Evolutionary conservation across 2,113 vertebrate genomes (phyloP).

Genomic region (Marmota flaviventris): DNA sequence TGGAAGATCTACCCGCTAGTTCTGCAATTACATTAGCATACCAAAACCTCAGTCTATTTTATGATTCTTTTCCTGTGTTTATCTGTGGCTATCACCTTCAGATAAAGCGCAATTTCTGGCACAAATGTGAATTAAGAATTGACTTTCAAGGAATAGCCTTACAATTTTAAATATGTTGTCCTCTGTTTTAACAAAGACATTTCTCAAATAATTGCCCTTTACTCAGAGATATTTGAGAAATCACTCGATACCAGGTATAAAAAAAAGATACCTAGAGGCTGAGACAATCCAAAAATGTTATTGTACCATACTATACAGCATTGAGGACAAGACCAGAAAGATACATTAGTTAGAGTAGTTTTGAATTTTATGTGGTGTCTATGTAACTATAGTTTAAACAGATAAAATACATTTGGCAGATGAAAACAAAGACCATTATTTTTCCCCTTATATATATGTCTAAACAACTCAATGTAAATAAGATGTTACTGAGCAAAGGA

Average conservation of each 20-base stretch:
- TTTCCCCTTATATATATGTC: not conserved
- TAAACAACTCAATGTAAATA: constrained; percentile 72
- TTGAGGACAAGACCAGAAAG: not conserved
- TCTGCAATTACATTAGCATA: constrained; percentile 8
- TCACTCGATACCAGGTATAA: not conserved
- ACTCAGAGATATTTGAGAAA: constrained; percentile 23
- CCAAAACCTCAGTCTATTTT: constrained; percentile 44
- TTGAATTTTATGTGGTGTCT: not conserved
- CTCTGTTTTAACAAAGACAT: not conserved
- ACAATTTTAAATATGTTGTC: not conserved
- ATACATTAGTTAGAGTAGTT: not conserved
- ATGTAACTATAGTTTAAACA: not conserved
- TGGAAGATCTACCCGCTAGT: constrained; percentile 15
- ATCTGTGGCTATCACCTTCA: constrained; percentile 1
- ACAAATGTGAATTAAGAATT: not conserved
- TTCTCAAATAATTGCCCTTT: not conserved
- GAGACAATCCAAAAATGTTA: not conserved
- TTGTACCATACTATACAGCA: too few relatives aligned
- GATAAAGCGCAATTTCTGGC: not conserved
- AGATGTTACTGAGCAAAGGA: constrained; percentile 67
- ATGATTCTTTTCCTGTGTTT: not conserved
- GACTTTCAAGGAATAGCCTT: not conserved
- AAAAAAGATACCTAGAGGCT: not conserved
- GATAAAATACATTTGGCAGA: constrained; percentile 2
- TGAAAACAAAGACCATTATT: constrained; percentile 58